These are phyloP conservation scores for Julus scandinavius DNA, from an alignment of 2,888 invertebrate species.

Conservation along the genomic window DNA sequence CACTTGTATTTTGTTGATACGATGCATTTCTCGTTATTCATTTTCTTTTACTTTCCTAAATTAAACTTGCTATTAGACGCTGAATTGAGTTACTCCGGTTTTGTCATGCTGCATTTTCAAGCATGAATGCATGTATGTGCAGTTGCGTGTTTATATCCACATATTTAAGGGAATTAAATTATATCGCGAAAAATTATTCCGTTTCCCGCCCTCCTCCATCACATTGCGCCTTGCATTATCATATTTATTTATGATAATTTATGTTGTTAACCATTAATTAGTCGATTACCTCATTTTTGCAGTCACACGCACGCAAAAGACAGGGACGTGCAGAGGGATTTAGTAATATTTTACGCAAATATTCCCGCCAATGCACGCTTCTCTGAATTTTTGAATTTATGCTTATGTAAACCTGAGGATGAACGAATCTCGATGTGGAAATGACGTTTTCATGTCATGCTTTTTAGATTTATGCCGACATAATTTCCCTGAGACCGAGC, in stretches of 20 bases:
- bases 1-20: background rate
- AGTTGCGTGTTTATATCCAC: background rate
- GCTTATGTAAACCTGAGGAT: background rate
- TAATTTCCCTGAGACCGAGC: background rate
- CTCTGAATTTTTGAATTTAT: constrained; percentile 30
- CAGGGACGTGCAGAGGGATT: background rate
- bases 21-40: background rate
- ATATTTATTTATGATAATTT: constrained; percentile 37
- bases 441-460: background rate
- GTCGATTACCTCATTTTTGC: constrained; percentile 29
- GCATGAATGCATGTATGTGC: constrained; percentile 18
- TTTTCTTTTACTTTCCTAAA: background rate
- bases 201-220: constrained; percentile 16
- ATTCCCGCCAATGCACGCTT: constrained; percentile 16
- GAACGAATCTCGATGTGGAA: background rate
- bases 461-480: background rate
- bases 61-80: constrained; percentile 22
- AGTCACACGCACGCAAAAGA: constrained; percentile 13
- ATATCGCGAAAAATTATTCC: constrained; percentile 36
- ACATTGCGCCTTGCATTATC: constrained; percentile 15
- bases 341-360: constrained; percentile 31
- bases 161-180: constrained; percentile 33
- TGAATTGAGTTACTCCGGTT: background rate
- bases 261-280: constrained; percentile 37
- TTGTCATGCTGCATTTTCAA: background rate